Evolutionary conservation across 2,888 invertebrate genomes (phyloP).

Genomic region (Agonopterix heracliana): DNA sequence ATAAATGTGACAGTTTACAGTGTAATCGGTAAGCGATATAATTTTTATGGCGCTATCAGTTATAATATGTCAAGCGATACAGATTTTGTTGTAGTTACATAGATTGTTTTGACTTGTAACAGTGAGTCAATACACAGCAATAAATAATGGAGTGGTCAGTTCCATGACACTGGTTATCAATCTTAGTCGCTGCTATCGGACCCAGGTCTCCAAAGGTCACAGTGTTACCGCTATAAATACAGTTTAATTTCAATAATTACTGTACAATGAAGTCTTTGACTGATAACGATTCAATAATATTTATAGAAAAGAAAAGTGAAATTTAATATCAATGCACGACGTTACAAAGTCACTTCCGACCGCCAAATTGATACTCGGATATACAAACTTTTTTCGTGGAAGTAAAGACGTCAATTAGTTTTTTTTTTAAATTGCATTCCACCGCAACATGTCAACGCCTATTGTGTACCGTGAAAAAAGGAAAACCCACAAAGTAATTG

Average conservation of each 20-base stretch:
- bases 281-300: conserved; percentile 57
- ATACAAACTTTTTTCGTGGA: conserved; percentile 31
- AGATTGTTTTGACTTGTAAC: conserved; percentile 11
- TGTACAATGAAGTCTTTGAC: conserved; percentile 66
- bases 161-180: conserved; percentile 56
- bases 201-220: conserved; percentile 45
- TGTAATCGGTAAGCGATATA: conserved; percentile 44
- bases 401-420: conserved; percentile 43
- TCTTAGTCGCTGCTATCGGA: conserved; percentile 42
- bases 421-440: conserved; percentile 53
- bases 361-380: conserved; percentile 27
- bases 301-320: conserved; percentile 42
- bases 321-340: conserved; percentile 42
- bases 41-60: conserved; percentile 43
- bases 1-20: conserved; percentile 59
- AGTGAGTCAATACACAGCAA: conserved; percentile 36
- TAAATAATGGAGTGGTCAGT: conserved; percentile 60
- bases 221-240: conserved; percentile 64
- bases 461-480: conserved; percentile 48
- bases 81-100: conserved; percentile 32
- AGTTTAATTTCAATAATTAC: conserved; percentile 70
- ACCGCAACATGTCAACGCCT: conserved; percentile 70
- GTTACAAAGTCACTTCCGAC: conserved; percentile 58
- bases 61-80: conserved; percentile 31
- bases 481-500: conserved; percentile 56